These are phyloP conservation scores for Lerista edwardsae DNA, from an alignment of 2,797 vertebrate species.

Conservation along the genomic window DNA sequence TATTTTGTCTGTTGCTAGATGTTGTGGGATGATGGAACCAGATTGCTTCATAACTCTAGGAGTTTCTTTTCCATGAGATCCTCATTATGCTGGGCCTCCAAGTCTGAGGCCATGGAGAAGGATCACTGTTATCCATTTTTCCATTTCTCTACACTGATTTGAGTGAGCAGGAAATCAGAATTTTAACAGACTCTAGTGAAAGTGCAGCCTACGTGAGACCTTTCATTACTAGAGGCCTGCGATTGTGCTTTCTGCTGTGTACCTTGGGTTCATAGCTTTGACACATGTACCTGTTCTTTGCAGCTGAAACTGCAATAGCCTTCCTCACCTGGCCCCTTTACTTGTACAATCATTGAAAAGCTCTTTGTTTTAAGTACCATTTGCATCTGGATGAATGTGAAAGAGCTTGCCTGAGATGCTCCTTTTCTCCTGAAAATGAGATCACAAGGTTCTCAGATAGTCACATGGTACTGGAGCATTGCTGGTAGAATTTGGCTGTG, in stretches of 20 bases:
- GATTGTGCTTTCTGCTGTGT: background rate
- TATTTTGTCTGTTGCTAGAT: background rate
- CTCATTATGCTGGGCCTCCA: background rate
- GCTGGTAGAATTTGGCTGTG: fast-evolving
- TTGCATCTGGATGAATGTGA: conserved; percentile 50
- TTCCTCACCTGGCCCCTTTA: background rate
- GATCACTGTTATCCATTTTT: background rate
- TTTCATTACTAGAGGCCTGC: conserved; percentile 33
- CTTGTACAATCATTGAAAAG: conserved; percentile 36
- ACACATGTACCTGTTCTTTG: conserved; percentile 34
- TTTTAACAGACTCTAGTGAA: conserved; percentile 33
- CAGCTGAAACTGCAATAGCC: conserved; percentile 38
- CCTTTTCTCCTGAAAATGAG: conserved; percentile 54
- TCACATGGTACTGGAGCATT: background rate
- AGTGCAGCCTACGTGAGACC: conserved; percentile 40
- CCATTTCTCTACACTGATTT: background rate
- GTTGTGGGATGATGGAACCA: background rate
- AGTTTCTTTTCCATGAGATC: background rate
- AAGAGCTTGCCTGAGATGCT: conserved; percentile 56
- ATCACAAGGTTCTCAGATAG: background rate
- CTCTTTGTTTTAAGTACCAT: conserved; percentile 49
- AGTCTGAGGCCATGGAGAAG: background rate
- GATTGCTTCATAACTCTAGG: background rate
- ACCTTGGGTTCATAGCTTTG: conserved; percentile 14
- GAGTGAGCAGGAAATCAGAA: conserved; percentile 3